A percentile compares a stretch with the other conserved stretches of the same genome.
Evolutionary conservation across 2,888 invertebrate species (phyloP).

Genomic region (Philereme transversata): DNA sequence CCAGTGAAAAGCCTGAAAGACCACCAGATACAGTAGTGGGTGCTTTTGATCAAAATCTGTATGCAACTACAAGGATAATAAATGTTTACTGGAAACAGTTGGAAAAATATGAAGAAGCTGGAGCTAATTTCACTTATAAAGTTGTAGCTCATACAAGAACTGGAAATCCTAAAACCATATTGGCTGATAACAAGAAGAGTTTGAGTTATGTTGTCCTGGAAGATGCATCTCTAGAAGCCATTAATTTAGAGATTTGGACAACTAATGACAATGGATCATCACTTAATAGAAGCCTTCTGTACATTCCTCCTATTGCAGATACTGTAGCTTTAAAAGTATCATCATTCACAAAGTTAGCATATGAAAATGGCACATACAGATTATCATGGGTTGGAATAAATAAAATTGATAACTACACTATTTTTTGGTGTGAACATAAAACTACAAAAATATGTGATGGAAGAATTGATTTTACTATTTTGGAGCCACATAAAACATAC

Average conservation of each 20-base stretch:
- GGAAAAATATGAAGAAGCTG: slow-evolving; percentile 87
- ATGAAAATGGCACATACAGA: slow-evolving; percentile 88
- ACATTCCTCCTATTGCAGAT: slow-evolving; percentile 83
- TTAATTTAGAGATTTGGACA: slow-evolving; percentile 84
- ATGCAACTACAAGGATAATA: slow-evolving; percentile 82
- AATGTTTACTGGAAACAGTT: slow-evolving; percentile 92
- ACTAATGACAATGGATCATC: slow-evolving; percentile 85
- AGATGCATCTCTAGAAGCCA: slow-evolving; percentile 69
- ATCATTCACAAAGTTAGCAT: slow-evolving; percentile 88
- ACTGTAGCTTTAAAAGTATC: slow-evolving; percentile 71
- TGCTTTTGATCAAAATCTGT: slow-evolving; percentile 87
- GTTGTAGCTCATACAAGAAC: slow-evolving; percentile 71
- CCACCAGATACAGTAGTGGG: slow-evolving; percentile 89
- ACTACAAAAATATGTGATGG: slow-evolving; percentile 80
- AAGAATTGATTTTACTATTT: slow-evolving; percentile 71
- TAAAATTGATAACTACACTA: slow-evolving; percentile 87
- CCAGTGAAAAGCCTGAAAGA: slow-evolving; percentile 83
- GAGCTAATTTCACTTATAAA: slow-evolving; percentile 88
- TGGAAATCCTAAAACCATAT: slow-evolving; percentile 57
- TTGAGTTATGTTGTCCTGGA: slow-evolving; percentile 85
- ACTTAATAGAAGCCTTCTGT: slow-evolving; percentile 80
- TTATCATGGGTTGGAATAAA: slow-evolving; percentile 88
- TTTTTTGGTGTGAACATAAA: slow-evolving; percentile 89
- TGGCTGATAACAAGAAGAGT: slow-evolving; percentile 81
- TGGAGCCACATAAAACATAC: slow-evolving; percentile 68